A percentile compares a stretch with the other conserved stretches of the same genome.
These are phyloP conservation scores for Clusia tigrina DNA, from an alignment of 2,888 invertebrate genomes.

Conservation along the genomic window DNA sequence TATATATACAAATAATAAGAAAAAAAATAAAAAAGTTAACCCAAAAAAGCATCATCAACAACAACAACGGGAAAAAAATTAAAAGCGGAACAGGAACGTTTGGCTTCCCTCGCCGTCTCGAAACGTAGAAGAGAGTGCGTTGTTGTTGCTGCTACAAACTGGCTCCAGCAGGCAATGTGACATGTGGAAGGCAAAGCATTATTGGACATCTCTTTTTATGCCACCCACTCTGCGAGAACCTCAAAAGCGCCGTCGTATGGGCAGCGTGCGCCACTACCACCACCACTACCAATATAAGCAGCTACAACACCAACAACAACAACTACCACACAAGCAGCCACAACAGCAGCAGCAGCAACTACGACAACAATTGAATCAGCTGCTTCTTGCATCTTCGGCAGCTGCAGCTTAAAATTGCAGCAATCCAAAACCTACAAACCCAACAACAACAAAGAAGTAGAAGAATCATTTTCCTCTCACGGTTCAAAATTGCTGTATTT, in stretches of 20 bases:
- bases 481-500: too few species aligned
- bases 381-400: constrained; percentile 4
- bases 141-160: constrained; percentile 27
- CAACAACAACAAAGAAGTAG: not conserved
- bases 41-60: constrained; percentile 39
- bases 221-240: constrained; percentile 5
- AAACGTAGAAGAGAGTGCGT: not conserved
- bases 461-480: not conserved
- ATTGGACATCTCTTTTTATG: not conserved
- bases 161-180: constrained; percentile 7
- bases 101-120: not conserved
- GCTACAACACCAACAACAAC: constrained; percentile 19
- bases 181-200: not conserved
- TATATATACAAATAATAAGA: too few species aligned
- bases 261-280: constrained; percentile 23
- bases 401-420: not conserved
- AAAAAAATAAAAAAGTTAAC: constrained; percentile 9
- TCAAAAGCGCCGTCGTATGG: constrained; percentile 7
- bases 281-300: not conserved
- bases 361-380: constrained; percentile 8
- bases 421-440: too few species aligned
- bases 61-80: constrained; percentile 40
- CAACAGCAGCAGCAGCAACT: constrained; percentile 11
- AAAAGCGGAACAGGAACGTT: constrained; percentile 14
- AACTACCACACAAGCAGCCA: constrained; percentile 2